These are phyloP conservation scores for Flexamia atlantica DNA, from an alignment of 2,888 invertebrate species.

Conservation along the genomic window DNA sequence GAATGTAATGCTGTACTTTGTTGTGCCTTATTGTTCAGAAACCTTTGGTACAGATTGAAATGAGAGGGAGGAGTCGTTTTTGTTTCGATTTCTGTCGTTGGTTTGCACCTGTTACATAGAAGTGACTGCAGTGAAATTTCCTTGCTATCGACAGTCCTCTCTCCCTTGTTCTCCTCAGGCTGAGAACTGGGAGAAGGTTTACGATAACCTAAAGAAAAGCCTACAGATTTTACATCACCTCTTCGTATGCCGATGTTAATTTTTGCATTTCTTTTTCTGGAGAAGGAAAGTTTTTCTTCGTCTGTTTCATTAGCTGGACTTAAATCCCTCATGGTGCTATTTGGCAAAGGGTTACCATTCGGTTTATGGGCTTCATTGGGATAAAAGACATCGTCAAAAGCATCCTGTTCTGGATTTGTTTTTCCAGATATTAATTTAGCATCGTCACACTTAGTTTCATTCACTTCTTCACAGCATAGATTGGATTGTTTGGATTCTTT, in stretches of 20 bases:
- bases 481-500: constrained; percentile 28
- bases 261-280: constrained; percentile 65
- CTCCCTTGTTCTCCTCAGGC: constrained; percentile 58
- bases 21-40: constrained; percentile 60
- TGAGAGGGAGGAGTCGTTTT: constrained; percentile 31
- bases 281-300: constrained; percentile 65
- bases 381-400: constrained; percentile 61
- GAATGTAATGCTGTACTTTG: not conserved
- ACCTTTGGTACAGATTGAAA: constrained; percentile 63
- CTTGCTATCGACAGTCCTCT: constrained; percentile 50
- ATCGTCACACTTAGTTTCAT: constrained; percentile 61
- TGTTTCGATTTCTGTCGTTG: constrained; percentile 41
- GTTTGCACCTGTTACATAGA: constrained; percentile 65
- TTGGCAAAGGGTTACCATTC: constrained; percentile 18
- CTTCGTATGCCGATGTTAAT: constrained; percentile 65
- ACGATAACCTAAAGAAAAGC: constrained; percentile 62
- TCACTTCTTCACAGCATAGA: constrained; percentile 53
- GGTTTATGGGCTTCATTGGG: constrained; percentile 24
- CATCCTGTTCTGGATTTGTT: constrained; percentile 22
- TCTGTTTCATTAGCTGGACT: constrained; percentile 60
- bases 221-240: constrained; percentile 66
- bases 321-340: constrained; percentile 36
- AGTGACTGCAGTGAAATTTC: constrained; percentile 61
- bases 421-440: constrained; percentile 58
- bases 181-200: constrained; percentile 56